Evolutionary conservation across 2,888 invertebrate species (phyloP), one percentile per base, ranked within the genome.

Genomic region (Drosophila pegasa): DNA sequence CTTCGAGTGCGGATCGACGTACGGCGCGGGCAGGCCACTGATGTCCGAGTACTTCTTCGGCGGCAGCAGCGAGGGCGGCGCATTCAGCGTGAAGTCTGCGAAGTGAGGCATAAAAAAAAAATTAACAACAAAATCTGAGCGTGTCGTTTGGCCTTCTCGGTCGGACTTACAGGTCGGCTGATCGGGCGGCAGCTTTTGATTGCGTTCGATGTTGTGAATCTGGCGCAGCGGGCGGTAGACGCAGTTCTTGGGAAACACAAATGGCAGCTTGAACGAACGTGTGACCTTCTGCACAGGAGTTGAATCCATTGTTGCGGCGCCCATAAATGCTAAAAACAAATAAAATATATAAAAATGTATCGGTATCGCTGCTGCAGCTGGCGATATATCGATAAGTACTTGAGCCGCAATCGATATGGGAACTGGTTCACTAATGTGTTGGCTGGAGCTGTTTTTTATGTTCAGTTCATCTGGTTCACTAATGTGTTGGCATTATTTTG

Each of bases 41-140:
- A 98, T 95, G 90, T 98, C 98, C 0, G 98, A 98, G 92, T 98
- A 98, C 88, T 98, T 98, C 89, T 98, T 98, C 0, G 97, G 95
- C 5, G 98, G 98, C 90, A 95, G 95, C 90, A 98, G 96, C 37
- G 97, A 96, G 38, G 98, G 98, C 12, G 98, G 98, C 27, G 98
- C 97, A 92, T 98, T 98, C 72, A 98, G 95, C 25, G 96, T 95
- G 85, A 96, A 96, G 93, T 98, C 97, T 96, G 93, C 22, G 93
- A 93, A 70, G 12, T 48, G 41, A 56, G 45, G 33, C 20, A 40
- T 8, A 20, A 38, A 58, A n/a, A n/a, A n/a, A n/a, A n/a, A n/a
- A n/a, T n/a, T n/a, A n/a, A 27, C 18, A 18, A 45, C 10, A 56
- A n/a, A 33, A 41, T 29, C 40, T 35, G 27, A 16, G 20, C 20